Percentiles rank a stretch among this genome's conserved stretches.
These are phyloP conservation scores for Clarias batrachus DNA, from an alignment of 2,113 vertebrate genomes.

Conservation along the genomic window DNA sequence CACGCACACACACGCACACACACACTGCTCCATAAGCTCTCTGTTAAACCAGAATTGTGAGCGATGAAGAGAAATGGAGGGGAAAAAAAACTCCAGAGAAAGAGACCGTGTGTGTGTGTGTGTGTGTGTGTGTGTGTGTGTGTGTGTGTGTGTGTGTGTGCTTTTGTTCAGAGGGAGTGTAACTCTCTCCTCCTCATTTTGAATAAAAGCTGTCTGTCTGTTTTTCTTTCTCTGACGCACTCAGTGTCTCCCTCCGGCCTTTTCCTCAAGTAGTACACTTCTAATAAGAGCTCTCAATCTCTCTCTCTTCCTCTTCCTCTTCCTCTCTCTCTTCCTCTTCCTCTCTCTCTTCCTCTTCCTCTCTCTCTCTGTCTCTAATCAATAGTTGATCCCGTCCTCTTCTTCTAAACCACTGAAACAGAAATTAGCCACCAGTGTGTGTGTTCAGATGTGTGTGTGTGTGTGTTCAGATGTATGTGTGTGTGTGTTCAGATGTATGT, in stretches of 20 bases:
- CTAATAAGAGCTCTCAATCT: conserved; percentile 12
- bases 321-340: conserved; percentile 16
- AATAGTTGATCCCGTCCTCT: neutral
- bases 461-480: neutral
- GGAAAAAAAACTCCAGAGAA: no score
- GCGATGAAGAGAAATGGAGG: no score
- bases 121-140: no score
- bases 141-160: neutral
- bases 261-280: neutral
- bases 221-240: neutral
- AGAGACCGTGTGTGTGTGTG: no score
- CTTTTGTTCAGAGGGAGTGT: neutral
- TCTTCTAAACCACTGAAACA: neutral
- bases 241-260: neutral
- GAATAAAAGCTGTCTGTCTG: conserved; percentile 34
- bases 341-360: neutral
- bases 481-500: neutral
- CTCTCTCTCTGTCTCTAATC: neutral
- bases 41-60: no score
- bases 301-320: neutral
- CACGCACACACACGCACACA: no score
- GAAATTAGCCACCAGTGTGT: neutral
- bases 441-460: neutral
- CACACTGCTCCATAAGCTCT: no score
- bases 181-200: conserved; percentile 46